These are phyloP conservation scores for Drosophila willistoni DNA, from an alignment of 1,140 invertebrate species.

Conservation along the genomic window DNA sequence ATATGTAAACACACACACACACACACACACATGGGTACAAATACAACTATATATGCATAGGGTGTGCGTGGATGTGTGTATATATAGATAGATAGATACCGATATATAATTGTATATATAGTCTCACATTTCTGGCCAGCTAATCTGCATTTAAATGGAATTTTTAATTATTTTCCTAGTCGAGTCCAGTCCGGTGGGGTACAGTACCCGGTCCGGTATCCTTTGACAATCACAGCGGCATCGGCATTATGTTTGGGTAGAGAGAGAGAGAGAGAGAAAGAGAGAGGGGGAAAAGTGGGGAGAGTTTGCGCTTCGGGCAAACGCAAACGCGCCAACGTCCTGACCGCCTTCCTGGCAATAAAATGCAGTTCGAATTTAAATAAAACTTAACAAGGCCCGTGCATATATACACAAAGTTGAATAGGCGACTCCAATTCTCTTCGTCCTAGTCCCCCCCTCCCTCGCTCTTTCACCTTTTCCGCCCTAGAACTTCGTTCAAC, in stretches of 20 bases:
- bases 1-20: background rate
- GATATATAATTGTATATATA: slow-evolving; percentile 61
- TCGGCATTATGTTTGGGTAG: slow-evolving; percentile 22
- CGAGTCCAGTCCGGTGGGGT: slow-evolving; percentile 5
- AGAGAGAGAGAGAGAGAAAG: slow-evolving; percentile 6
- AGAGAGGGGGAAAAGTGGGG: background rate
- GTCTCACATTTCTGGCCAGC: slow-evolving; percentile 70
- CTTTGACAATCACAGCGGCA: slow-evolving; percentile 76
- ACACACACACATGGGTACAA: slow-evolving; percentile 12
- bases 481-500: slow-evolving; percentile 18
- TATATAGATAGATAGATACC: slow-evolving; percentile 11
- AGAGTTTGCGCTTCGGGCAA: slow-evolving; percentile 1
- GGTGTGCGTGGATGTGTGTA: background rate
- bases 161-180: slow-evolving; percentile 79
- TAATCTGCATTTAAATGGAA: slow-evolving; percentile 81
- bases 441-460: background rate
- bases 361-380: slow-evolving; percentile 82
- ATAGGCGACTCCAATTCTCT: slow-evolving; percentile 13
- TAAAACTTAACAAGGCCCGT: slow-evolving; percentile 68
- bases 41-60: slow-evolving; percentile 12
- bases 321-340: slow-evolving; percentile 10
- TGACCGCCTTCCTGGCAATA: slow-evolving; percentile 42
- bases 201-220: slow-evolving; percentile 38
- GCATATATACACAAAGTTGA: slow-evolving; percentile 43
- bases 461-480: background rate